Evolutionary conservation across 30 jellyfish, hydroid and myxozoan species (phyloP).

Genomic region (Cassiopea andromeda): DNA sequence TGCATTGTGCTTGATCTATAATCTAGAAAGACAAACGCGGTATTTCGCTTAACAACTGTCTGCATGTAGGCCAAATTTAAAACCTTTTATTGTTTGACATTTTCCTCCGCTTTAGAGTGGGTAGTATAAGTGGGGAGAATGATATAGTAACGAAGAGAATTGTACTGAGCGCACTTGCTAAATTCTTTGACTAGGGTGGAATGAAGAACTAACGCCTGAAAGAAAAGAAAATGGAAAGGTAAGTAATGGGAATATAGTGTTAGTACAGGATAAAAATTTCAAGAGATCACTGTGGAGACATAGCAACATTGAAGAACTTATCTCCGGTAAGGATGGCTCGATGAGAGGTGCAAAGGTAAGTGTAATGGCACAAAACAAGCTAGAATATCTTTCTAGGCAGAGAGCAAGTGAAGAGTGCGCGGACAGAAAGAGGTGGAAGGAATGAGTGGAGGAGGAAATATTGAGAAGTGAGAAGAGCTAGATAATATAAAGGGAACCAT

Average conservation of each 20-base stretch:
- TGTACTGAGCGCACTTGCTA: no score
- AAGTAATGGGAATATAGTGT: conserved; percentile 25
- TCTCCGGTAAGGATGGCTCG: conserved; percentile 13
- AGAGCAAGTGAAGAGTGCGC: neutral
- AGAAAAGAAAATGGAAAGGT: neutral
- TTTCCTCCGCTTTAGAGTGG: no score
- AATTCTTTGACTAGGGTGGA: no score
- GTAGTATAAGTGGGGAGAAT: no score
- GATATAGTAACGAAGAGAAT: no score
- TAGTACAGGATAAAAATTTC: conserved; percentile 4
- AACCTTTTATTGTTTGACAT: no score
- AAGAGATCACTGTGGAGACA: conserved; percentile 11
- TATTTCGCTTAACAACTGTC: no score
- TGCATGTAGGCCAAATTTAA: no score
- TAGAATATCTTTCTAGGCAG: neutral
- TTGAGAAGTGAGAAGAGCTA: neutral
- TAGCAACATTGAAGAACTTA: conserved; percentile 15
- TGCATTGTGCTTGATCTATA: no score
- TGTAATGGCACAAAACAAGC: conserved; percentile 1
- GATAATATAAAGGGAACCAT: neutral
- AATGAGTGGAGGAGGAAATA: neutral
- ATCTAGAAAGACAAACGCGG: no score
- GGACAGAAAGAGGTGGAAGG: neutral
- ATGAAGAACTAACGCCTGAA: no score
- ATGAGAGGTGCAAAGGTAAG: conserved; percentile 41